phyloP scores from a whole-genome alignment of 2,888 invertebrate species.

The Dryobotodes eremita region DNA sequence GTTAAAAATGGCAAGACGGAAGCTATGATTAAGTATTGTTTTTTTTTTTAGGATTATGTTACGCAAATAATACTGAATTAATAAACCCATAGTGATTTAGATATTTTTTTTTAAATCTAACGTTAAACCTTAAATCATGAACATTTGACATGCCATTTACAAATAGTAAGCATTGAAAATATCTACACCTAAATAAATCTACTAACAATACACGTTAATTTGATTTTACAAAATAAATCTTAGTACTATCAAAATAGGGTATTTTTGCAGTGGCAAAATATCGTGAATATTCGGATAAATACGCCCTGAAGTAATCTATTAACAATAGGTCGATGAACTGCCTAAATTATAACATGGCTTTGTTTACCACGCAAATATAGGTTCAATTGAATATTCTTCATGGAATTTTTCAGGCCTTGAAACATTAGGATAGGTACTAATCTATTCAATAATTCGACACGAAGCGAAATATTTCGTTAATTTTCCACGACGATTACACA shows the following conservation, averaged over 20 bases:
- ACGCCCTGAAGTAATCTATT: too few species aligned
- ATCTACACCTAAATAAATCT: neutral
- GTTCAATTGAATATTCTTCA: constrained; percentile 4
- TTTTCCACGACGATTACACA: neutral
- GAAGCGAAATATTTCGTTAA: neutral
- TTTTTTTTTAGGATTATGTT: too few species aligned
- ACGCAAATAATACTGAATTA: too few species aligned
- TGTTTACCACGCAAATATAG: constrained; percentile 1
- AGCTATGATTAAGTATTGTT: too few species aligned
- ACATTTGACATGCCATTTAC: too few species aligned
- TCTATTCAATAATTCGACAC: constrained; percentile 18
- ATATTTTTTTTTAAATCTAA: too few species aligned
- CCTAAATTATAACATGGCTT: neutral
- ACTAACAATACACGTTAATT: neutral
- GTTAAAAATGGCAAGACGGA: too few species aligned
- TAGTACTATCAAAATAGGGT: neutral
- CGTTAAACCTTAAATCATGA: too few species aligned
- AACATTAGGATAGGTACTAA: too few species aligned
- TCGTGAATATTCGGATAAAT: neutral
- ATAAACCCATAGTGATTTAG: too few species aligned
- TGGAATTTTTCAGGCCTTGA: too few species aligned
- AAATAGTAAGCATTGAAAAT: constrained; percentile 2
- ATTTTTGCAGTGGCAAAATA: neutral
- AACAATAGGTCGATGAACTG: neutral
- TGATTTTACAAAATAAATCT: neutral